Conservation (phyloP, 2,113 vertebrate species). For the Lontra canadensis region DNA sequence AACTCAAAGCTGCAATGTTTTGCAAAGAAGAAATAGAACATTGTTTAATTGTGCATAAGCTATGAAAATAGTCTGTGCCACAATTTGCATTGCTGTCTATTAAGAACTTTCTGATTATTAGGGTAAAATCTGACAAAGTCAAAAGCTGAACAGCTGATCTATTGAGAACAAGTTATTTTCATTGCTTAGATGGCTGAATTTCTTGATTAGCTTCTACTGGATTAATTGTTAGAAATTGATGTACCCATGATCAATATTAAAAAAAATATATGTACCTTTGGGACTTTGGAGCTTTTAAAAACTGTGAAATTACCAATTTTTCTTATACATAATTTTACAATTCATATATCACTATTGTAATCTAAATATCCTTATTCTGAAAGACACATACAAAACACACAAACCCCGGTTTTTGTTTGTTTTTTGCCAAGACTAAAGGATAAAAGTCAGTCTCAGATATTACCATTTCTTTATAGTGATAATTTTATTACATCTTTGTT, state of each 20-base stretch:
- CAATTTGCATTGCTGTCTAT: not conserved
- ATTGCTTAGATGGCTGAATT: not conserved
- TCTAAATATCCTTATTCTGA: not conserved
- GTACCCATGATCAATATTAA: not conserved
- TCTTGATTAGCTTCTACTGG: not conserved
- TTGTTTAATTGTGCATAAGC: not conserved
- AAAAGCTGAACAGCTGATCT: not conserved
- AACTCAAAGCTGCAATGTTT: not conserved
- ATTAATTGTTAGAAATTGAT: not conserved
- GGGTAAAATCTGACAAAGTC: not conserved
- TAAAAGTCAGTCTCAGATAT: not conserved
- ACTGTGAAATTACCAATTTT: not conserved
- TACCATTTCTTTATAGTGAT: not conserved
- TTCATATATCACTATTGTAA: not conserved
- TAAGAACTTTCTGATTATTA: not conserved
- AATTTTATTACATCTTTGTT: not conserved
- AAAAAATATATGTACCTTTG: not conserved
- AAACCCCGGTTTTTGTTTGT: not conserved
- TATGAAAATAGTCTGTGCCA: not conserved
- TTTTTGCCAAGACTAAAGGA: not conserved
- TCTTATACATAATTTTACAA: not conserved
- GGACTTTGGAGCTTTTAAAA: not conserved
- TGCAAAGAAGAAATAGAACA: not conserved
- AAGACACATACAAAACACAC: not conserved
- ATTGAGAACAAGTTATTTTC: not conserved